Evolutionary conservation across 2,797 vertebrate genomes (phyloP), one percentile per base, ranked within the genome.

Genomic region (Microctenopoma stevenorrisi): DNA sequence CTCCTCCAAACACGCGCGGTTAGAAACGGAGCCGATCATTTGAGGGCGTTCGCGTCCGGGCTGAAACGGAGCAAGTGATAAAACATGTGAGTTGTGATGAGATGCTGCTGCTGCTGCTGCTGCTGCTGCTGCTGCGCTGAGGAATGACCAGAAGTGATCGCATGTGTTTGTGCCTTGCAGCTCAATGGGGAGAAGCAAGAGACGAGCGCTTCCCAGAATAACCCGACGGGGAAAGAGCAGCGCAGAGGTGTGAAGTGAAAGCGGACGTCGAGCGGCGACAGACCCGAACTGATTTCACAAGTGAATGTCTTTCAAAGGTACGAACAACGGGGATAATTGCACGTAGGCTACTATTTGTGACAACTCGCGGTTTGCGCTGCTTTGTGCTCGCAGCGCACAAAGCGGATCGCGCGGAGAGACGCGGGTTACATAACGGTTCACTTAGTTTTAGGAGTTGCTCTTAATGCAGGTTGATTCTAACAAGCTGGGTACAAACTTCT

Each of bases 121-220:
- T 64, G 56, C 62, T 22, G 22, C 22, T 22, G 22, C 22, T 22
- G 62, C 76, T 64, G 56, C 62, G 49, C 57, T 22, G 68, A 43
- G 74, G 80, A 75, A 71, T 58, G 63, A 67, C 66, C 68, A 68
- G 43, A 67, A 84, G 75, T 84, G 74, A 86, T 72, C 80, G 81
- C 65, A 18, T 82, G 76, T 87, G 84, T 81, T 79, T 89, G 81
- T 91, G 75, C 75, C 74, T 82, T 80, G 83, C 86, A 90, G 89
- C 67, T 86, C 40, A 56, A 86, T 77, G 82, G 79, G 74, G 62
- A 88, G 79, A 85, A 66, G 66, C 76, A 33, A 67, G 54, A 78
- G 81, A 55, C 52, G 79, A 78, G 78, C 79, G 72, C 75, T 68
- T 72, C 64, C 78, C 65, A 62, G 73, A 86, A 78, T 78, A 73